Conservation (phyloP, 2,797 vertebrate species). For the Hypotaenidia philippensis region DNA sequence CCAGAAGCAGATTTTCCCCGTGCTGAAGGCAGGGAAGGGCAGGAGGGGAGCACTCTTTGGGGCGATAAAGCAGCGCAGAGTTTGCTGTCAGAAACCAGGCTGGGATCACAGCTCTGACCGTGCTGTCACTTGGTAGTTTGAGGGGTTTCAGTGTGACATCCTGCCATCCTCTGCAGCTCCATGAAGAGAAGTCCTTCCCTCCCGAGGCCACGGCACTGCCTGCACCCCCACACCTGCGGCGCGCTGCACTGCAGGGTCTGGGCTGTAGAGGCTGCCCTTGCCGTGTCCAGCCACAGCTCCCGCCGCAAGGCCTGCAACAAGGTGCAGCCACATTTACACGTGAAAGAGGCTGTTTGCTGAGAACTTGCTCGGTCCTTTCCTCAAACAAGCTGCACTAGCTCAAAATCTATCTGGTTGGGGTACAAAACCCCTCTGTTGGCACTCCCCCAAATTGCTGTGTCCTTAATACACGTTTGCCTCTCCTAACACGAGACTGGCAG, state of each 20-base stretch:
- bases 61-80: not conserved
- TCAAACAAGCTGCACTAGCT: not conserved
- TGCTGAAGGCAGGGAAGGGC: not conserved
- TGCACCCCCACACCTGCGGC: not conserved
- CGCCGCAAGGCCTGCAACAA: not conserved
- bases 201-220: not conserved
- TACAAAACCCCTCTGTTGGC: not conserved
- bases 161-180: not conserved
- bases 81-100: not conserved
- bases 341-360: not conserved
- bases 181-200: too few species aligned
- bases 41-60: not conserved
- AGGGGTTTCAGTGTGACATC: not conserved
- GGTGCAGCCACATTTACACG: not conserved
- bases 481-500: not conserved
- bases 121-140: accelerated
- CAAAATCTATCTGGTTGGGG: not conserved
- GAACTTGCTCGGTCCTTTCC: not conserved
- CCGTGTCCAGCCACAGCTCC: not conserved
- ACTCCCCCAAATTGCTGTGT: not conserved
- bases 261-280: slow-evolving; percentile 66
- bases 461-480: not conserved
- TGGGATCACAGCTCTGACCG: not conserved
- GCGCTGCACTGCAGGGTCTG: slow-evolving; percentile 36
- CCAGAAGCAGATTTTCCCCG: not conserved